These are phyloP conservation scores for Unio delphinus DNA, from an alignment of 2,888 invertebrate species.

Conservation along the genomic window DNA sequence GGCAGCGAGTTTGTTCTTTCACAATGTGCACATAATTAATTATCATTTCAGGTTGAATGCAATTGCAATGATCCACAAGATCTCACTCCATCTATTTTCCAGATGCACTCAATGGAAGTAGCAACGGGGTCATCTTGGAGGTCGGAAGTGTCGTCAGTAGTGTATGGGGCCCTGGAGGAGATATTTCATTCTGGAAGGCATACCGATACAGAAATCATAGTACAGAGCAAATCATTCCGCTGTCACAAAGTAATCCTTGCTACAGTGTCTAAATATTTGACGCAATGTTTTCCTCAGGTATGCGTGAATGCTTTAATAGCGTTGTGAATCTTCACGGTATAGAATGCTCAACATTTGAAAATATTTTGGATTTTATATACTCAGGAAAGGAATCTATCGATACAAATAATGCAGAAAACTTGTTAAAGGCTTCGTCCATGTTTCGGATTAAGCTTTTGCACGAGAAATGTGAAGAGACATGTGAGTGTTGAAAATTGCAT, in stretches of 20 bases:
- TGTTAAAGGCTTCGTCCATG: constrained; percentile 86
- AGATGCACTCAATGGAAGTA: too few species aligned
- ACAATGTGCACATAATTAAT: too few species aligned
- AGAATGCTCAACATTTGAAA: constrained; percentile 81
- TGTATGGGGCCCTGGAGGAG: constrained; percentile 39
- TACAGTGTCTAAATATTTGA: constrained; percentile 55
- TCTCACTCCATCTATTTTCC: too few species aligned
- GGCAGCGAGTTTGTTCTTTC: too few species aligned
- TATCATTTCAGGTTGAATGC: too few species aligned
- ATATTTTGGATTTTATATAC: constrained; percentile 88
- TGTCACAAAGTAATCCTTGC: constrained; percentile 58
- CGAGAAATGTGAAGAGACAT: constrained; percentile 83
- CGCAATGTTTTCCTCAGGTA: constrained; percentile 56
- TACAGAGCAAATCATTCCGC: constrained; percentile 44
- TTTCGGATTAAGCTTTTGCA: constrained; percentile 86
- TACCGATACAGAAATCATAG: constrained; percentile 50
- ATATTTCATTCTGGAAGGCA: constrained; percentile 44
- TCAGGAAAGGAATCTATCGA: constrained; percentile 83
- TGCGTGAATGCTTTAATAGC: constrained; percentile 48
- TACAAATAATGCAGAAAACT: constrained; percentile 81
- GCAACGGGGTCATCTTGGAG: constrained; percentile 19
- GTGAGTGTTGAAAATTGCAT: constrained; percentile 87
- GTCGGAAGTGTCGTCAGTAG: constrained; percentile 30
- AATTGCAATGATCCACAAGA: too few species aligned
- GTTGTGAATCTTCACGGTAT: constrained; percentile 68